A percentile compares a stretch with the other conserved stretches of the same genome.
These are phyloP conservation scores for Chrysochloris asiatica DNA, from an alignment of 2,113 vertebrate species.

Conservation along the genomic window DNA sequence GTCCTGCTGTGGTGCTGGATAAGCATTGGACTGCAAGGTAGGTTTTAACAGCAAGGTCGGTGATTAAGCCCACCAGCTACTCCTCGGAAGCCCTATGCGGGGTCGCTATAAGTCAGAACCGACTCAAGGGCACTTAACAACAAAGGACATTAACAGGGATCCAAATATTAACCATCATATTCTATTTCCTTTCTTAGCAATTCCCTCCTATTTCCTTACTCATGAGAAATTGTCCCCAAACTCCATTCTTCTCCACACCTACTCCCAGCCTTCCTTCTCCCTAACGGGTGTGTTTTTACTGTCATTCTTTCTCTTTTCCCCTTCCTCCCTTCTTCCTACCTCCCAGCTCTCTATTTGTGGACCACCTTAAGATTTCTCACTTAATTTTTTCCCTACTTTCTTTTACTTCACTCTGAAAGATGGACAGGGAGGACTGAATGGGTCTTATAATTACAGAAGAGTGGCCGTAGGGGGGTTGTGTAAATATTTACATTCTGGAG, in stretches of 20 bases:
- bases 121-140: no score
- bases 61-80: no score
- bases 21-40: no score
- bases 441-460: not conserved
- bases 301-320: no score
- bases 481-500: not conserved
- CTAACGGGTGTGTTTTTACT: not conserved
- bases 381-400: not conserved
- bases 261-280: not conserved
- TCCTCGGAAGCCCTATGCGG: no score
- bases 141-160: not conserved
- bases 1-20: no score
- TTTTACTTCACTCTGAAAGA: not conserved
- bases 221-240: not conserved
- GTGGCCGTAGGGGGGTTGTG: not conserved
- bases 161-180: not conserved
- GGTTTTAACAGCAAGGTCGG: no score
- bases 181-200: not conserved
- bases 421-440: not conserved
- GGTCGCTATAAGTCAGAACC: no score
- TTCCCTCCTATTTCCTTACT: conserved; percentile 15
- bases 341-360: not conserved
- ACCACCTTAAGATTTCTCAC: not conserved
- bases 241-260: not conserved
- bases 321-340: not conserved